Conservation (phyloP, 2,113 vertebrate species). For the Phrynosoma blainvillii region DNA sequence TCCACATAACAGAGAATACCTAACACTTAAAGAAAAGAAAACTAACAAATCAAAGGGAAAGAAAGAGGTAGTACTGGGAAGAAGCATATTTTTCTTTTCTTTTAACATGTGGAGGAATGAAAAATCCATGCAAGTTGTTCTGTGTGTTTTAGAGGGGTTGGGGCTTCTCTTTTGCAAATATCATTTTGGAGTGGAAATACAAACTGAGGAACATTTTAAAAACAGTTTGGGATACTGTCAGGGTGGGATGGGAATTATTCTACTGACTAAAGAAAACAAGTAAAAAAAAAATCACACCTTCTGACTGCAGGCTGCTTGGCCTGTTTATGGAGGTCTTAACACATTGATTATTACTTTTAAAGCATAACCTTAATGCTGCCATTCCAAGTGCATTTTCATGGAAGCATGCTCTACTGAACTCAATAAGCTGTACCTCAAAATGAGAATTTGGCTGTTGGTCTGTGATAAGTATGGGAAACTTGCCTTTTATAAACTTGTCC, state of each 20-base stretch:
- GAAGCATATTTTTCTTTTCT: conserved; percentile 52
- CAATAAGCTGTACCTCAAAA: neutral
- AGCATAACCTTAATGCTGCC: neutral
- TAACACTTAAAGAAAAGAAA: conserved; percentile 23
- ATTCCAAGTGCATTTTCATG: neutral
- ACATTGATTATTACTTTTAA: neutral
- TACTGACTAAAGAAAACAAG: neutral
- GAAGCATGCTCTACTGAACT: neutral
- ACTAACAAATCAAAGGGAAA: conserved; percentile 39
- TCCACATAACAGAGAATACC: conserved; percentile 46
- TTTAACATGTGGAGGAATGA: conserved; percentile 38
- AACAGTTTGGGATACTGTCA: neutral
- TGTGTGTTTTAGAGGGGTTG: neutral
- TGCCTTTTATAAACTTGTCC: neutral
- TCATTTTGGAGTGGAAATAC: neutral
- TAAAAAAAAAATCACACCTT: neutral
- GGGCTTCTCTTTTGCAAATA: neutral
- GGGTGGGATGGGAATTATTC: no score
- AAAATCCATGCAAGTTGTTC: neutral
- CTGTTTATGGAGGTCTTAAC: neutral
- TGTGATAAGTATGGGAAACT: neutral
- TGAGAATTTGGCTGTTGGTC: neutral
- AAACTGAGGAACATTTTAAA: neutral
- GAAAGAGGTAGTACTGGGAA: conserved; percentile 26
- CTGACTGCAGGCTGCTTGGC: neutral